Conservation (phyloP, 2,113 vertebrate genomes). For the Aleadryas rufinucha region DNA sequence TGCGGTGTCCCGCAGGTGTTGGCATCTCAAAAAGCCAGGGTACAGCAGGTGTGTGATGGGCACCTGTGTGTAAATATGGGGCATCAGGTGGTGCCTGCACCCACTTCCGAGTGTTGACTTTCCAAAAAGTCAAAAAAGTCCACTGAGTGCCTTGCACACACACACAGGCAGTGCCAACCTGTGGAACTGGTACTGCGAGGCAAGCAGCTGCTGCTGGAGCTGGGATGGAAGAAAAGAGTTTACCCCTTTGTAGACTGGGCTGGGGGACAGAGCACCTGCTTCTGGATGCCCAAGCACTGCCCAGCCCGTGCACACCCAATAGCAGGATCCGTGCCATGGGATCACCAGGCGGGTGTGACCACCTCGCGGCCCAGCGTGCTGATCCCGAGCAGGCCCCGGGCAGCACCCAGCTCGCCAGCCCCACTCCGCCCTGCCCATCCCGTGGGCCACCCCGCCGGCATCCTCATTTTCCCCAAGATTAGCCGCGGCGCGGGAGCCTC, state of each 20-base stretch:
- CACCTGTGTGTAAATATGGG: accelerated
- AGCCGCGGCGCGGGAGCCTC: slow-evolving; percentile 40
- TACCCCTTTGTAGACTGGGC: not conserved
- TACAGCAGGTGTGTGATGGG: accelerated
- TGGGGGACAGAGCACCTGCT: not conserved
- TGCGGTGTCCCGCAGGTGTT: not conserved
- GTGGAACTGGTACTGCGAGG: not conserved
- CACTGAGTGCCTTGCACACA: accelerated
- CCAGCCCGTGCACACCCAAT: not conserved
- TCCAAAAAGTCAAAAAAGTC: not conserved
- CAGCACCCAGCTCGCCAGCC: not conserved
- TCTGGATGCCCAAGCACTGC: accelerated
- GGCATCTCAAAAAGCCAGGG: not conserved
- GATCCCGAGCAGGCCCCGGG: accelerated
- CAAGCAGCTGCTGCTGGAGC: not conserved
- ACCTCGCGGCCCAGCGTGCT: accelerated
- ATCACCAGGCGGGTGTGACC: not conserved
- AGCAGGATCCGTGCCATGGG: accelerated
- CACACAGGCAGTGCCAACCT: not conserved
- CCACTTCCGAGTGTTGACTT: accelerated
- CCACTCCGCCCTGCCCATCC: not conserved
- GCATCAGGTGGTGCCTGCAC: too few relatives aligned
- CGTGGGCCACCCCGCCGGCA: not conserved
- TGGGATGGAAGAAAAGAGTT: not conserved
- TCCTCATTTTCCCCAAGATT: slow-evolving; percentile 55